phyloP scores from a whole-genome alignment of 2,888 invertebrate genomes.

The Onchidella celtica region DNA sequence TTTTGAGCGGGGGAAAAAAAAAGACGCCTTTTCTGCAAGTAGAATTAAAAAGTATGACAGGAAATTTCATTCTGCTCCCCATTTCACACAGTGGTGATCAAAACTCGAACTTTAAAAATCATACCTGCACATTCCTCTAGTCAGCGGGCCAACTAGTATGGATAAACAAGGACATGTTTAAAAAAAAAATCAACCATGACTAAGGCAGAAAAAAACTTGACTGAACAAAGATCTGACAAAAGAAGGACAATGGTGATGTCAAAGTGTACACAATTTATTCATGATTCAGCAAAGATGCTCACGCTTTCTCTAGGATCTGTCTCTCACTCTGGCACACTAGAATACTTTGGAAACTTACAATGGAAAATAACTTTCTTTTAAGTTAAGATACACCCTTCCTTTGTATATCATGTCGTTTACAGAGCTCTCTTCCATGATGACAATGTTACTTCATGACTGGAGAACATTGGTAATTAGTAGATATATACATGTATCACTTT shows the following conservation, averaged over 20 bases:
- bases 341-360: background rate
- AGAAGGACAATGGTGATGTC: background rate
- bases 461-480: conserved; percentile 3
- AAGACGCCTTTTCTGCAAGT: too few species aligned
- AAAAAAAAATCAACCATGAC: too few species aligned
- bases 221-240: too few species aligned
- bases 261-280: conserved; percentile 49
- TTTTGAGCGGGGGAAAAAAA: too few species aligned
- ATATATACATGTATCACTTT: conserved; percentile 37
- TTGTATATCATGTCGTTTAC: background rate
- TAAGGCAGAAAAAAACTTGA: too few species aligned
- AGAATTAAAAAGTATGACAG: too few species aligned
- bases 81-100: too few species aligned
- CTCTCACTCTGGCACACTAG: conserved; percentile 28
- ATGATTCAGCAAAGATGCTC: conserved; percentile 33
- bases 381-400: background rate
- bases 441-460: conserved; percentile 10
- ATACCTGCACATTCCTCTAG: too few species aligned
- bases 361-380: background rate
- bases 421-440: conserved; percentile 18
- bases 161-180: too few species aligned
- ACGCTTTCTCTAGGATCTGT: conserved; percentile 12
- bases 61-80: too few species aligned
- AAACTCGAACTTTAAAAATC: too few species aligned
- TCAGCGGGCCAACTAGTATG: too few species aligned